Conservation (phyloP, 1,140 invertebrate genomes). For the Dendroctonus ponderosae region DNA sequence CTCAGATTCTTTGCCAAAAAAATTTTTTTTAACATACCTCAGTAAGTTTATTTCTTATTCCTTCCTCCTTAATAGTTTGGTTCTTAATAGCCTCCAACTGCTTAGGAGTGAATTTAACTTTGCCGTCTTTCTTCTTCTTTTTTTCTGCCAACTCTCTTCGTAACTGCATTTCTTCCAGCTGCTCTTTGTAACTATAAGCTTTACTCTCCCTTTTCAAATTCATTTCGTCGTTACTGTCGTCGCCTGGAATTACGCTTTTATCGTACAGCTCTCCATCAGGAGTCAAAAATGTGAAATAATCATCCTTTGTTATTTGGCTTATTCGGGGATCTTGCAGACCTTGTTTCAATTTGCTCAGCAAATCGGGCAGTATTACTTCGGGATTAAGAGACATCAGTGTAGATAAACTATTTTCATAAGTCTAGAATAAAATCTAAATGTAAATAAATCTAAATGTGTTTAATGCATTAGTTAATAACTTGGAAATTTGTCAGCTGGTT, state of each 20-base stretch:
- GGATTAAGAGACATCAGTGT: conserved; percentile 65
- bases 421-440: conserved; percentile 43
- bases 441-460: background rate
- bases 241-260: conserved; percentile 79
- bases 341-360: conserved; percentile 55
- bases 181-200: conserved; percentile 95
- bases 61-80: conserved; percentile 83
- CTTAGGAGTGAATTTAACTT: conserved; percentile 77
- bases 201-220: conserved; percentile 97
- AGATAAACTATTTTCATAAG: conserved; percentile 64
- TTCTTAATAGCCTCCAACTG: conserved; percentile 89
- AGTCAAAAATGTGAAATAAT: conserved; percentile 86
- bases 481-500: no score
- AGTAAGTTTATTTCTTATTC: conserved; percentile 67
- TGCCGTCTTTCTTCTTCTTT: conserved; percentile 75
- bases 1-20: no score
- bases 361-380: conserved; percentile 60
- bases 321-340: conserved; percentile 68
- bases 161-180: conserved; percentile 90
- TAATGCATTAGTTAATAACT: background rate
- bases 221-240: conserved; percentile 66
- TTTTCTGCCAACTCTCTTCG: conserved; percentile 89
- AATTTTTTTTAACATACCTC: conserved; percentile 51
- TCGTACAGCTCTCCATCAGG: conserved; percentile 91
- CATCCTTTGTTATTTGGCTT: conserved; percentile 74